Conservation (phyloP, 2,113 vertebrate species). For the Campylomormyrus tamandua region DNA sequence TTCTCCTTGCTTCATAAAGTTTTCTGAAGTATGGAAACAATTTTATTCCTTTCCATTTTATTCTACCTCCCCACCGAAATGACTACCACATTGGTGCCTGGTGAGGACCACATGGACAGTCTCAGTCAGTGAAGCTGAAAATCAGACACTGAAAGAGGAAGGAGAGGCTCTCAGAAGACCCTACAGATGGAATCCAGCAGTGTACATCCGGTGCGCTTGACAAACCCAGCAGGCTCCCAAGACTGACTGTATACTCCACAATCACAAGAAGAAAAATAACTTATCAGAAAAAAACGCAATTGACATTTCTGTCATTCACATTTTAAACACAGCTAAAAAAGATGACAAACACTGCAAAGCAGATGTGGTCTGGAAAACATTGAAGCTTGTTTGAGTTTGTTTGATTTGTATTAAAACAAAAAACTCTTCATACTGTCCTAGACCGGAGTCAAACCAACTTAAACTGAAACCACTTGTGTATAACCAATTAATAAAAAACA, state of each 20-base stretch:
- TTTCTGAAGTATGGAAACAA: slow-evolving; percentile 68
- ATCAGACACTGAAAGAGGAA: slow-evolving; percentile 3
- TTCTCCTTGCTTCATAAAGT: slow-evolving; percentile 58
- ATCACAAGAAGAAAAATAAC: slow-evolving; percentile 59
- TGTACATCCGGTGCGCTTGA: slow-evolving; percentile 55
- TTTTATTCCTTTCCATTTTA: slow-evolving; percentile 52
- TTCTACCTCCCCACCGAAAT: slow-evolving; percentile 42
- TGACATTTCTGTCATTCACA: slow-evolving; percentile 52
- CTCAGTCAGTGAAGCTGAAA: slow-evolving; percentile 2
- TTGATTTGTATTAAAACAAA: neutral
- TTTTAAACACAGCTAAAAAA: slow-evolving; percentile 47
- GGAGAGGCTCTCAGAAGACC: slow-evolving; percentile 38
- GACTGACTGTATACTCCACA: slow-evolving; percentile 52
- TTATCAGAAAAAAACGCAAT: slow-evolving; percentile 49
- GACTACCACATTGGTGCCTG: slow-evolving; percentile 61
- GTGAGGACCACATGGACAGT: slow-evolving; percentile 1
- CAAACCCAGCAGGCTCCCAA: slow-evolving; percentile 55
- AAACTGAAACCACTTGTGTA: neutral
- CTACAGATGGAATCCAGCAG: slow-evolving; percentile 48
- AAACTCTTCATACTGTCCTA: neutral
- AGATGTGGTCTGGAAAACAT: neutral
- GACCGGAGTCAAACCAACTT: neutral
- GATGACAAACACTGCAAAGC: slow-evolving; percentile 34
- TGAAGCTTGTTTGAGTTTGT: neutral
- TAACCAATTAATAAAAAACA: neutral